phyloP scores from a whole-genome alignment of 2,797 vertebrate genomes.

The Leucoraja ocellata region DNA sequence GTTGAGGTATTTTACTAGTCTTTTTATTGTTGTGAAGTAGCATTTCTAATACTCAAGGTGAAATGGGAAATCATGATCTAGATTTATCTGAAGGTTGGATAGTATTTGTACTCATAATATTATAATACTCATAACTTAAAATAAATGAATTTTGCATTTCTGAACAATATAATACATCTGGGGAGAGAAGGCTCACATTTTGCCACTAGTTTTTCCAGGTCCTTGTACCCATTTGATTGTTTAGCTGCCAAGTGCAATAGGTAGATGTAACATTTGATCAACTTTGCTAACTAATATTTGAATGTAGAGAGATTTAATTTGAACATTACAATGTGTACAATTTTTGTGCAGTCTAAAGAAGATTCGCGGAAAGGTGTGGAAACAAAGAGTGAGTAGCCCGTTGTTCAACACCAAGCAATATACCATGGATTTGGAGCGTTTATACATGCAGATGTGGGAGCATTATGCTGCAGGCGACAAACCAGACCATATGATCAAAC shows the following conservation, averaged over 20 bases:
- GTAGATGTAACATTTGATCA: neutral
- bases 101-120: too few species aligned
- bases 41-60: neutral
- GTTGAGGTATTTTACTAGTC: neutral
- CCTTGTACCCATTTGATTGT: neutral
- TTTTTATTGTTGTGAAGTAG: neutral
- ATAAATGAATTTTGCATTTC: neutral
- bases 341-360: constrained; percentile 77
- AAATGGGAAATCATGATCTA: too few species aligned
- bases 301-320: neutral
- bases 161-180: neutral
- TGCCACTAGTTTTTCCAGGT: neutral
- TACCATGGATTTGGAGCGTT: constrained; percentile 85
- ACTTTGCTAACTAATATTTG: neutral
- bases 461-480: constrained; percentile 78
- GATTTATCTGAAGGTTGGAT: neutral
- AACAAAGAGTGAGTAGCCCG: constrained; percentile 91
- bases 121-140: too few species aligned
- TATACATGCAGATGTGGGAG: constrained; percentile 97
- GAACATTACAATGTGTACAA: neutral
- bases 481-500: constrained; percentile 81
- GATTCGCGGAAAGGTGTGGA: constrained; percentile 89
- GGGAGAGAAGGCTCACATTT: neutral
- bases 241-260: neutral
- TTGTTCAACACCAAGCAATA: constrained; percentile 98